phyloP scores from a whole-genome alignment of 2,888 invertebrate genomes.

The Phortica okadai region DNA sequence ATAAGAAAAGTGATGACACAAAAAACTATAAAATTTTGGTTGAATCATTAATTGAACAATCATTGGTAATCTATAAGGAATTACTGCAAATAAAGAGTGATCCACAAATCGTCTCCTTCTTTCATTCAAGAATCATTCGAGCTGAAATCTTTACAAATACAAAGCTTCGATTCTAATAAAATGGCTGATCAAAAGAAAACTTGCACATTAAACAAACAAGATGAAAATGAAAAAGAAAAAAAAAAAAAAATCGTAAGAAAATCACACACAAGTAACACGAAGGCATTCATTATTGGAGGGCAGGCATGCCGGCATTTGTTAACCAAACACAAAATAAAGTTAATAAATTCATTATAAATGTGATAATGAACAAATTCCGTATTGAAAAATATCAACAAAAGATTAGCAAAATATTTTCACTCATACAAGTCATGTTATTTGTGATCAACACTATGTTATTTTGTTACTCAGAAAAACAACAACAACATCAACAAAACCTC shows the following conservation, averaged over 20 bases:
- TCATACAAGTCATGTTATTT: neutral
- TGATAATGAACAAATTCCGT: neutral
- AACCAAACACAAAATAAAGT: neutral
- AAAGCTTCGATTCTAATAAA: conserved; percentile 54
- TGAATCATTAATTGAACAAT: no score
- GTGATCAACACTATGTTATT: neutral
- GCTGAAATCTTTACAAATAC: neutral
- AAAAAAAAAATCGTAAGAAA: neutral
- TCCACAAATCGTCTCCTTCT: neutral
- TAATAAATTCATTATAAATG: conserved; percentile 21
- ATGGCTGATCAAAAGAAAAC: conserved; percentile 74
- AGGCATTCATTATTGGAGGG: no score
- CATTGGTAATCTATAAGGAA: no score
- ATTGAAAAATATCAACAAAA: neutral
- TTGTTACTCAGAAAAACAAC: neutral
- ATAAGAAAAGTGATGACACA: no score
- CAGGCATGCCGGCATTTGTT: no score
- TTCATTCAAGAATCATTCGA: neutral
- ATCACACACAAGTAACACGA: no score
- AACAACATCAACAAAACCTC: neutral
- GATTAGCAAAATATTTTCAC: neutral
- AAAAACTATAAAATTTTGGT: no score
- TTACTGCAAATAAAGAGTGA: no score
- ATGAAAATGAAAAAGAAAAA: neutral
- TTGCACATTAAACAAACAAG: conserved; percentile 58